A percentile compares a stretch with the other conserved stretches of the same genome.
Evolutionary conservation across 2,888 invertebrate species (phyloP).

Genomic region (Melanophora roralis): DNA sequence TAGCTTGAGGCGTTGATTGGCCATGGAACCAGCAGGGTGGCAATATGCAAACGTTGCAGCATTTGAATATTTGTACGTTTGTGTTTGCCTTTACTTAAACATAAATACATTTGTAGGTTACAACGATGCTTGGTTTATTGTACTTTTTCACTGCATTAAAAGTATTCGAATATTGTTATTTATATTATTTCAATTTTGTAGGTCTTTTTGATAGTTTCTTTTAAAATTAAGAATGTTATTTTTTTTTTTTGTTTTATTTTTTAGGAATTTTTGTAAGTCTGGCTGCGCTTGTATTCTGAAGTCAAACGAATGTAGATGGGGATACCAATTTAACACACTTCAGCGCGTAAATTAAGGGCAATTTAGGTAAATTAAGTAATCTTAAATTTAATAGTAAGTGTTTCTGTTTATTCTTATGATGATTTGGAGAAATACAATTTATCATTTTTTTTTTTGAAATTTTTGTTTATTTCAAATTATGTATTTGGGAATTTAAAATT

Average conservation of each 20-base stretch:
- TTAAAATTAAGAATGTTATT: background rate
- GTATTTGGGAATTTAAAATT: background rate
- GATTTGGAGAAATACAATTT: constrained; percentile 4
- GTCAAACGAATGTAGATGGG: constrained; percentile 37
- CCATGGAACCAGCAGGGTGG: constrained; percentile 70
- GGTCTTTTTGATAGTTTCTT: background rate
- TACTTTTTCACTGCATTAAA: background rate
- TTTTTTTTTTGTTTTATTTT: constrained; percentile 13
- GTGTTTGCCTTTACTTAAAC: constrained; percentile 12
- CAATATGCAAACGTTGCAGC: constrained; percentile 64
- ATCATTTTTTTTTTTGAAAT: background rate
- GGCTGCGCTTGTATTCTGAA: background rate
- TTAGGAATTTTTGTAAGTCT: background rate
- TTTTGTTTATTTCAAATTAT: background rate
- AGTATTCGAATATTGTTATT: background rate
- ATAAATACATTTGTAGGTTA: too few relatives aligned
- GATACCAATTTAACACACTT: constrained; percentile 73
- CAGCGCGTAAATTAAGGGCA: constrained; percentile 75
- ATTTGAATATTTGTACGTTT: constrained; percentile 17
- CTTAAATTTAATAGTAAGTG: constrained; percentile 58
- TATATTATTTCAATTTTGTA: too few relatives aligned
- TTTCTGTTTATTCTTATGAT: constrained; percentile 39
- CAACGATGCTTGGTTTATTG: background rate
- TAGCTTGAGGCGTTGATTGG: constrained; percentile 71
- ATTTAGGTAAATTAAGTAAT: constrained; percentile 74